A percentile compares a stretch with the other conserved stretches of the same genome.
Evolutionary conservation across 2,888 invertebrate species (phyloP).

Genomic region (Chalcosyrphus nemorum): DNA sequence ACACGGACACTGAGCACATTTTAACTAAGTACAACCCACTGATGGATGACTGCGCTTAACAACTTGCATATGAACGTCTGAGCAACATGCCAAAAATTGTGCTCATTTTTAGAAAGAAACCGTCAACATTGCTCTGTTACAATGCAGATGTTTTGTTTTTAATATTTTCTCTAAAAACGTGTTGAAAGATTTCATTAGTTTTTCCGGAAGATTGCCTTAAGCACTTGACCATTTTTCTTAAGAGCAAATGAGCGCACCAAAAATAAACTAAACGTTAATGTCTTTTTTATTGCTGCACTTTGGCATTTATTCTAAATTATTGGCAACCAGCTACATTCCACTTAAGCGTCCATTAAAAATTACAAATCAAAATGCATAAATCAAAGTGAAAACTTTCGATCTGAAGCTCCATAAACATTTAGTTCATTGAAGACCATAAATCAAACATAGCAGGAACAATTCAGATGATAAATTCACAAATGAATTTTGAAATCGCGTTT

Average conservation of each 20-base stretch:
- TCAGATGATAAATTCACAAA: background rate
- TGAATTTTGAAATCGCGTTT: no score
- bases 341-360: background rate
- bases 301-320: background rate
- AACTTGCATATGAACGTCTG: no score
- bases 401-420: background rate
- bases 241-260: background rate
- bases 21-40: no score
- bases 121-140: no score
- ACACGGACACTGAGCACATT: no score
- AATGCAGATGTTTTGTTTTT: background rate
- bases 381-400: background rate
- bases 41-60: no score
- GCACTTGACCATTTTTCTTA: background rate
- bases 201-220: background rate
- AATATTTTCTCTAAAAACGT: background rate
- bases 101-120: no score
- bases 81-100: no score
- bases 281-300: conserved; percentile 13
- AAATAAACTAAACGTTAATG: conserved; percentile 20
- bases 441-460: no score
- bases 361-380: background rate
- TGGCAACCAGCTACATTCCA: background rate
- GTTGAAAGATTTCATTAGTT: background rate
- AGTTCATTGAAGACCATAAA: background rate